These are phyloP conservation scores for Euura saliciscinereae DNA, from an alignment of 1,140 invertebrate genomes.

Conservation along the genomic window DNA sequence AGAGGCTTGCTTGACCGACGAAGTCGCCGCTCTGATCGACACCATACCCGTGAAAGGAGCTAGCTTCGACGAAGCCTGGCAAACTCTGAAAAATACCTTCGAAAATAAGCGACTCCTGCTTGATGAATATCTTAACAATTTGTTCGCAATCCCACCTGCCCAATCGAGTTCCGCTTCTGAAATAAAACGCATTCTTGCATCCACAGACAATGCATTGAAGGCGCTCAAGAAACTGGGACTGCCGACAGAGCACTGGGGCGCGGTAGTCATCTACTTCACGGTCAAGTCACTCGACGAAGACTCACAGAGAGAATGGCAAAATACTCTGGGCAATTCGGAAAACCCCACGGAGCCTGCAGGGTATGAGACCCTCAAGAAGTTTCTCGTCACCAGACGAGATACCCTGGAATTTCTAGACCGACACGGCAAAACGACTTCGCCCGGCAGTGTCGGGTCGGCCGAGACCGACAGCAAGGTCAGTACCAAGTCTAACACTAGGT, in stretches of 20 bases:
- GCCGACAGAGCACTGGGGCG: slow-evolving; percentile 28
- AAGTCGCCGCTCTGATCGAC: slow-evolving; percentile 26
- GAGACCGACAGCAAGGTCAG: too few species aligned
- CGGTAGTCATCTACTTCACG: slow-evolving; percentile 27
- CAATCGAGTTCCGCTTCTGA: slow-evolving; percentile 21
- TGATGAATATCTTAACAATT: slow-evolving; percentile 27
- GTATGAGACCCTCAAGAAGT: slow-evolving; percentile 17
- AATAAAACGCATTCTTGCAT: slow-evolving; percentile 25
- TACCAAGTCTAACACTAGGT: too few species aligned
- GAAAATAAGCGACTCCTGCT: slow-evolving; percentile 28
- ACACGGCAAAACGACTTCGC: too few species aligned
- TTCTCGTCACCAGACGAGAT: slow-evolving; percentile 6
- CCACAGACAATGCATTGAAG: slow-evolving; percentile 26
- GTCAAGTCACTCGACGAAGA: slow-evolving; percentile 25
- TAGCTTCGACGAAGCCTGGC: slow-evolving; percentile 32
- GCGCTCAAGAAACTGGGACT: slow-evolving; percentile 20
- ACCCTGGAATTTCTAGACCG: too few species aligned
- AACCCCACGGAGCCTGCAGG: not conserved
- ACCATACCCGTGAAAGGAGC: slow-evolving; percentile 24
- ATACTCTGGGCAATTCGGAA: not conserved
- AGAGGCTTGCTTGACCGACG: slow-evolving; percentile 18
- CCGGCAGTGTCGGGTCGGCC: too few species aligned
- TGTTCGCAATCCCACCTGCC: slow-evolving; percentile 25
- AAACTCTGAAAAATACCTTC: slow-evolving; percentile 27
- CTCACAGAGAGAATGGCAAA: slow-evolving; percentile 26